phyloP scores from a whole-genome alignment of 2,113 vertebrate species.

The Tragelaphus scriptus region DNA sequence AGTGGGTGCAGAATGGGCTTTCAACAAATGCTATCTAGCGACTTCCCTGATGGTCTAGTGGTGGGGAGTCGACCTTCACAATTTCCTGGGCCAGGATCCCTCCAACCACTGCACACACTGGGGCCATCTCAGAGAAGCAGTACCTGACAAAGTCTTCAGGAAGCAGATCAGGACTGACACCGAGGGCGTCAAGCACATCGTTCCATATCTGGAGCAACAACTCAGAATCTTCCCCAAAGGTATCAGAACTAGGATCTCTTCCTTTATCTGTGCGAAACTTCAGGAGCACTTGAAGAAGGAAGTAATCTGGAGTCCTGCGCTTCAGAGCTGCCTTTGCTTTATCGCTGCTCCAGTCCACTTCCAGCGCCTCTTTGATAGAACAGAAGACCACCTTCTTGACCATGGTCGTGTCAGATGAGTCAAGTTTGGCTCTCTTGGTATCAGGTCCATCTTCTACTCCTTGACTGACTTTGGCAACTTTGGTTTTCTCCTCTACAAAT shows the following conservation, averaged over 20 bases:
- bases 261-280: no score
- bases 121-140: slow-evolving; percentile 95
- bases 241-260: slow-evolving; percentile 84
- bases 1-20: no score
- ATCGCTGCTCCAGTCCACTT: slow-evolving; percentile 88
- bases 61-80: slow-evolving; percentile 97
- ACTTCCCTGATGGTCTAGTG: no score
- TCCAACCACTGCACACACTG: slow-evolving; percentile 93
- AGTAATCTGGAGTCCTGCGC: slow-evolving; percentile 87
- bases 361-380: slow-evolving; percentile 87
- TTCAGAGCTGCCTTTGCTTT: slow-evolving; percentile 85
- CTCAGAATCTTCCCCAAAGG: slow-evolving; percentile 80
- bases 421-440: slow-evolving; percentile 88
- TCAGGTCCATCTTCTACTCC: slow-evolving; percentile 86
- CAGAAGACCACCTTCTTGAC: slow-evolving; percentile 95
- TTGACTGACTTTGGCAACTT: slow-evolving; percentile 81
- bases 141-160: slow-evolving; percentile 69
- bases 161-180: no score
- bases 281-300: slow-evolving; percentile 92
- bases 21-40: no score
- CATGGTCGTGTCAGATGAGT: slow-evolving; percentile 90
- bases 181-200: no score
- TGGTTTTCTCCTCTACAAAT: slow-evolving; percentile 94
- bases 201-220: no score
- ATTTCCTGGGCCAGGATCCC: slow-evolving; percentile 94